A percentile compares a stretch with the other conserved stretches of the same genome.
phyloP scores from a whole-genome alignment of 92 coral and sea anemone genomes.

The Nematostella vectensis region DNA sequence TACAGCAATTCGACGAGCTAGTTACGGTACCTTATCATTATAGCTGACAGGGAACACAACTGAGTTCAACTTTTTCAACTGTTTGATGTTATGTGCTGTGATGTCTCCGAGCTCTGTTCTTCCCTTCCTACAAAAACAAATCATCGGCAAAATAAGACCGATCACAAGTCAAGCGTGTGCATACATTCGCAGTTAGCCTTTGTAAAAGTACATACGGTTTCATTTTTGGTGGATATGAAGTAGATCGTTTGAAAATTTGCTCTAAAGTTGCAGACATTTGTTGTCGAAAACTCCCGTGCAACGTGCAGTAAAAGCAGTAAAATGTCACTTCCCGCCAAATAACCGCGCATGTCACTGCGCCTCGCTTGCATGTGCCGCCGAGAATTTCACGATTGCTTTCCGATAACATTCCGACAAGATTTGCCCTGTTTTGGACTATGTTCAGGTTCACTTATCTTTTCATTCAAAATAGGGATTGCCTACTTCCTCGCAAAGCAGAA shows the following conservation, averaged over 20 bases:
- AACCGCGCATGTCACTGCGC: conserved; percentile 28
- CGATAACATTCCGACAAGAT: too few relatives aligned
- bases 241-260: not conserved
- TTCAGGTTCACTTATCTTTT: too few relatives aligned
- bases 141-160: not conserved
- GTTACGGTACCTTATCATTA: conserved; percentile 94
- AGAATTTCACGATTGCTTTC: too few relatives aligned
- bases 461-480: too few relatives aligned
- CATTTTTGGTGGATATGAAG: conserved; percentile 1
- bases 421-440: too few relatives aligned
- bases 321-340: conserved; percentile 62
- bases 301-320: conserved; percentile 1
- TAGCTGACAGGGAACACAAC: conserved; percentile 98
- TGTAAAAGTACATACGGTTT: conserved; percentile 19
- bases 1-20: too few relatives aligned
- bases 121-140: conserved; percentile 41
- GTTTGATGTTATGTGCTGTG: conserved; percentile 97
- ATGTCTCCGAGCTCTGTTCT: conserved; percentile 95
- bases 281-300: not conserved
- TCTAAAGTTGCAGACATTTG: conserved; percentile 1
- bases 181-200: not conserved
- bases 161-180: not conserved
- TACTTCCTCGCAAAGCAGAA: too few relatives aligned
- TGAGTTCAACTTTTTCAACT: conserved; percentile 87
- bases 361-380: not conserved